Conservation (phyloP, 1,140 invertebrate species). For the Macrostomum lignano region DNA sequence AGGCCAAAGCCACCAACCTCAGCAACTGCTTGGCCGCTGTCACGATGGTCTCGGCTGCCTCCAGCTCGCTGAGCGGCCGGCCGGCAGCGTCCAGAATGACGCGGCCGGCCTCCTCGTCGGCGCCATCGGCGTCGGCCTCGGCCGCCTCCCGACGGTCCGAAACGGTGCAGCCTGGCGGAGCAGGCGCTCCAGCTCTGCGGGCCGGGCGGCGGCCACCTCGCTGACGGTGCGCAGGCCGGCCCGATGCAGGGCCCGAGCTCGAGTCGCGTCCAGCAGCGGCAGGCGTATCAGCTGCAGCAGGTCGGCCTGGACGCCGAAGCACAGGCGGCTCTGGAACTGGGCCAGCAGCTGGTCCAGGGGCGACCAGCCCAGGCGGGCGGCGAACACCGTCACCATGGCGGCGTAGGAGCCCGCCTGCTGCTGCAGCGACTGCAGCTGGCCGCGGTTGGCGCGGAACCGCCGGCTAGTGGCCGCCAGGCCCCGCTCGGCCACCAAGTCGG, state of each 20-base stretch:
- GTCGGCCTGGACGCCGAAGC: slow-evolving; percentile 71
- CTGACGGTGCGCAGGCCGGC: slow-evolving; percentile 47
- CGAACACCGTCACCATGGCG: slow-evolving; percentile 71
- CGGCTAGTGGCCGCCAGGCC: slow-evolving; percentile 43
- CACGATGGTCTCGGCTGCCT: slow-evolving; percentile 27
- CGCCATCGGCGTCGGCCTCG: too few species aligned
- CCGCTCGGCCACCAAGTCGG: slow-evolving; percentile 69
- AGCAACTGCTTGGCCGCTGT: too few species aligned
- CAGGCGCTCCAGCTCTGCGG: background rate
- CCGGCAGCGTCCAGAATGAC: too few species aligned
- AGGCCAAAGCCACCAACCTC: too few species aligned
- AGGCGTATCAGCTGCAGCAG: slow-evolving; percentile 63
- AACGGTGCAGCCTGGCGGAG: background rate
- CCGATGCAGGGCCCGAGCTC: slow-evolving; percentile 54
- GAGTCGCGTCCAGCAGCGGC: slow-evolving; percentile 47
- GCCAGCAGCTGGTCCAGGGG: slow-evolving; percentile 58
- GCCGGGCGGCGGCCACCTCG: slow-evolving; percentile 35
- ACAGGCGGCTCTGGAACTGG: slow-evolving; percentile 67
- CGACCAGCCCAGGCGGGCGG: slow-evolving; percentile 62
- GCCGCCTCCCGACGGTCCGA: too few species aligned
- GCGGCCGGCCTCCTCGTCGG: background rate
- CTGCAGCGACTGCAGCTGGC: slow-evolving; percentile 60
- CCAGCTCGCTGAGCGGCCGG: slow-evolving; percentile 34
- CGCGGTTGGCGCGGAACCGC: slow-evolving; percentile 57
- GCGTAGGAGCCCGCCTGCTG: slow-evolving; percentile 80